These are phyloP conservation scores for Hemaris fuciformis DNA, from an alignment of 2,888 invertebrate genomes.

Conservation along the genomic window DNA sequence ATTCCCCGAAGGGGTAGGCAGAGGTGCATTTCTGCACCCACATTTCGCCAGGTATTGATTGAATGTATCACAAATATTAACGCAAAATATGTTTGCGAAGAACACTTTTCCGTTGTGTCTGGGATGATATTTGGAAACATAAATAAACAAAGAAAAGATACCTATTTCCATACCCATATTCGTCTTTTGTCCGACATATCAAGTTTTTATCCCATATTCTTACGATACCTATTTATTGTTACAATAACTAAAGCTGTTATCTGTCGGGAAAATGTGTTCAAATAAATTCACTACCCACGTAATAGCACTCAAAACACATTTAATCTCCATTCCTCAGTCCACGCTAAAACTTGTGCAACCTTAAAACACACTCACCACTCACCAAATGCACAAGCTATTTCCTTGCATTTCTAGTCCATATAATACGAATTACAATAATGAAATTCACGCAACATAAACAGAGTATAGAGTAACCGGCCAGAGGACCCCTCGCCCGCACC, in stretches of 20 bases:
- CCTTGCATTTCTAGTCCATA: not conserved
- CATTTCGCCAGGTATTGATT: too few species aligned
- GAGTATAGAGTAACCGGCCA: not conserved
- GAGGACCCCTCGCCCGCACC: not conserved
- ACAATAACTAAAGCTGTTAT: not conserved
- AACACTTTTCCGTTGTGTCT: too few species aligned
- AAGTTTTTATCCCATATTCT: too few species aligned
- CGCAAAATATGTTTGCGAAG: too few species aligned
- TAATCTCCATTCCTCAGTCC: not conserved
- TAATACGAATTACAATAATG: not conserved
- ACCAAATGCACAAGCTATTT: not conserved
- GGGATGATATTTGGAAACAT: too few species aligned
- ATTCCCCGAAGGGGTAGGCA: too few species aligned
- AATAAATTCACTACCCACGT: not conserved
- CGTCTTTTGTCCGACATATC: too few species aligned
- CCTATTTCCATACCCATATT: too few species aligned
- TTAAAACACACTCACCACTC: not conserved
- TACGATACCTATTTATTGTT: too few species aligned
- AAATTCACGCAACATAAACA: slow-evolving; percentile 1
- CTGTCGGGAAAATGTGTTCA: not conserved
- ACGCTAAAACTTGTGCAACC: not conserved
- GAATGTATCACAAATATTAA: too few species aligned
- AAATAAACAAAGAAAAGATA: too few species aligned
- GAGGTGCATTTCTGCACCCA: too few species aligned
- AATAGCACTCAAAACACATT: not conserved